Evolutionary conservation across 1,140 invertebrate species (phyloP).

Genomic region (Drosophila prosaltans): DNA sequence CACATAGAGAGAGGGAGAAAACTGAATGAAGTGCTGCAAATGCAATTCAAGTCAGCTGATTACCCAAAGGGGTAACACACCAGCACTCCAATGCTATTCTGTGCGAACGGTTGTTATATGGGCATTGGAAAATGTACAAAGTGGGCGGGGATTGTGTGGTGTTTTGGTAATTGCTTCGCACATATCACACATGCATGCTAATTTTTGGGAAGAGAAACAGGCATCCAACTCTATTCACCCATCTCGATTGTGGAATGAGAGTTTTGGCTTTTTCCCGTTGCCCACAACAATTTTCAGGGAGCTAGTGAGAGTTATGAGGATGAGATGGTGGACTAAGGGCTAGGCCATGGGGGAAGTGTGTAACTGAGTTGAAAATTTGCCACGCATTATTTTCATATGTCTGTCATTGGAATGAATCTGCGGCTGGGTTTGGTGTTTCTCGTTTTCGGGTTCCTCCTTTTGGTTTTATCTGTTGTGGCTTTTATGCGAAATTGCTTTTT

Average conservation of each 20-base stretch:
- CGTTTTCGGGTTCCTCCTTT: constrained; percentile 43
- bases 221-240: constrained; percentile 15
- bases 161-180: constrained; percentile 70
- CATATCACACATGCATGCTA: constrained; percentile 71
- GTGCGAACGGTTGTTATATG: background rate
- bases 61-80: constrained; percentile 3
- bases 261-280: constrained; percentile 49
- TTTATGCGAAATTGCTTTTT: constrained; percentile 77
- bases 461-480: constrained; percentile 73
- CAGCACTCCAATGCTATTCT: background rate
- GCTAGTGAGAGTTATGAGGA: background rate
- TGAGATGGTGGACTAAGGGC: background rate
- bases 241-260: constrained; percentile 40
- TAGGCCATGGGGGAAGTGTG: constrained; percentile 18
- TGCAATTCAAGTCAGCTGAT: constrained; percentile 27
- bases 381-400: constrained; percentile 75
- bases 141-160: constrained; percentile 37
- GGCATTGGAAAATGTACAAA: background rate
- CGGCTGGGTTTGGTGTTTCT: constrained; percentile 44
- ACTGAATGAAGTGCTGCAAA: constrained; percentile 14
- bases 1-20: background rate
- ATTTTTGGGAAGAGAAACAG: constrained; percentile 41
- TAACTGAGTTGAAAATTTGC: constrained; percentile 57
- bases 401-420: constrained; percentile 69
- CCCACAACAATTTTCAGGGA: constrained; percentile 2